phyloP scores from a whole-genome alignment of 2,113 vertebrate species.

The Hyperoodon ampullatus region DNA sequence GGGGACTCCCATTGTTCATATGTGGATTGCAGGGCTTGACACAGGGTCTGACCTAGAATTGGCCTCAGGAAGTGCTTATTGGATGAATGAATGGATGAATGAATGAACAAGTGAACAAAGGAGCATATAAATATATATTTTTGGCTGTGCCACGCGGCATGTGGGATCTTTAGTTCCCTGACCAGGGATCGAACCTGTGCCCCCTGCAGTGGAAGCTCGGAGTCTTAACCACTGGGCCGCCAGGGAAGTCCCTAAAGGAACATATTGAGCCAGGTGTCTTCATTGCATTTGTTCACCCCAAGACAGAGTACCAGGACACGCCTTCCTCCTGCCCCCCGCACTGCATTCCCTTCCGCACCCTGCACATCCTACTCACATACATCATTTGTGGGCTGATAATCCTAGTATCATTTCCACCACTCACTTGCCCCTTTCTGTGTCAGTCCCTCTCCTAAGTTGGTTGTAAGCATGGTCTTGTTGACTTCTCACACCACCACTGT shows the following conservation, averaged over 20 bases:
- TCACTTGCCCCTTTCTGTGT: neutral
- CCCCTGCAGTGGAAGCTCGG: neutral
- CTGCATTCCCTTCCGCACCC: fast-evolving
- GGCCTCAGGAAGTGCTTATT: neutral
- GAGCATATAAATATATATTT: neutral
- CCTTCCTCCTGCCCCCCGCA: neutral
- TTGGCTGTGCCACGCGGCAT: neutral
- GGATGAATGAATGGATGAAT: neutral
- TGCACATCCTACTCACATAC: neutral
- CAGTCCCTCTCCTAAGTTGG: neutral
- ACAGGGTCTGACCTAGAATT: neutral
- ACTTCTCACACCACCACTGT: neutral
- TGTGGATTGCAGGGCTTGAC: neutral
- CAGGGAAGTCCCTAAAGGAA: neutral
- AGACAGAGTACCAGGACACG: neutral
- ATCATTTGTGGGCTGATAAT: neutral
- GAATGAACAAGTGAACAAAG: neutral
- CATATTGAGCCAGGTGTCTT: neutral
- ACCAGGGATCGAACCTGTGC: neutral
- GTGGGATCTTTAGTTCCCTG: neutral
- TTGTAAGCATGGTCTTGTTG: neutral
- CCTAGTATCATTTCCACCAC: neutral
- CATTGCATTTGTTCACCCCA: neutral
- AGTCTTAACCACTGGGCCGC: neutral
- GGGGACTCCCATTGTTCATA: neutral